Evolutionary conservation across 2,113 vertebrate genomes (phyloP).

Genomic region (Polyodon spathula): DNA sequence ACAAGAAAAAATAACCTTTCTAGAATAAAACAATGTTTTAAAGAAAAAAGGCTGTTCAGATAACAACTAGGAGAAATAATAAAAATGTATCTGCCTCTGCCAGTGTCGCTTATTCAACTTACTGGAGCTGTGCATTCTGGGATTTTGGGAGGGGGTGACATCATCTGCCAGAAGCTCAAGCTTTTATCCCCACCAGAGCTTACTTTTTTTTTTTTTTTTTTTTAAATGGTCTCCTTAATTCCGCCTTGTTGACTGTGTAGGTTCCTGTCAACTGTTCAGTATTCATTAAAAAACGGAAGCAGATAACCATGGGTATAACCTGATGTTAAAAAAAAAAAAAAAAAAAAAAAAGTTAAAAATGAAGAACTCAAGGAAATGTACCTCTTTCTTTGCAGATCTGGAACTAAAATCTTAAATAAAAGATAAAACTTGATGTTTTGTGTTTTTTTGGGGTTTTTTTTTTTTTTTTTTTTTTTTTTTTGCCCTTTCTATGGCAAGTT

Average conservation of each 20-base stretch:
- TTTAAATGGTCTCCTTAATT: conserved; percentile 54
- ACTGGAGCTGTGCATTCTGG: conserved; percentile 38
- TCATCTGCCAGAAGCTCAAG: conserved; percentile 47
- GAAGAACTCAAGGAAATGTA: conserved; percentile 81
- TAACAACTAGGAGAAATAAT: no score
- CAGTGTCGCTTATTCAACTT: neutral
- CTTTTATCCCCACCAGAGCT: conserved; percentile 72
- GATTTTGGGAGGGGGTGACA: conserved; percentile 57
- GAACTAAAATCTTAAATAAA: conserved; percentile 98
- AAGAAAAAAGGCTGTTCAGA: no score
- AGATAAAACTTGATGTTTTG: conserved; percentile 77
- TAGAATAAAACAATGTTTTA: no score
- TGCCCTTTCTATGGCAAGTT: neutral
- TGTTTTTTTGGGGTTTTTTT: conserved; percentile 37
- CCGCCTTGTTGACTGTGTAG: conserved; percentile 40
- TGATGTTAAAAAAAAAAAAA: conserved; percentile 41
- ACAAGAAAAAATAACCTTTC: no score
- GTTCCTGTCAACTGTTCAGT: conserved; percentile 79
- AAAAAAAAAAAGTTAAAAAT: conserved; percentile 38
- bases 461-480: conserved; percentile 24
- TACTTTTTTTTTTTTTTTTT: conserved; percentile 40
- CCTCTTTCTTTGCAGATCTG: conserved; percentile 95
- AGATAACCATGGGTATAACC: conserved; percentile 54
- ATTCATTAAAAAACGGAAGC: conserved; percentile 67
- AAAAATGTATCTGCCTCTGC: no score